Conservation (phyloP, 2,888 invertebrate species). For the Drosophila anomelani region DNA sequence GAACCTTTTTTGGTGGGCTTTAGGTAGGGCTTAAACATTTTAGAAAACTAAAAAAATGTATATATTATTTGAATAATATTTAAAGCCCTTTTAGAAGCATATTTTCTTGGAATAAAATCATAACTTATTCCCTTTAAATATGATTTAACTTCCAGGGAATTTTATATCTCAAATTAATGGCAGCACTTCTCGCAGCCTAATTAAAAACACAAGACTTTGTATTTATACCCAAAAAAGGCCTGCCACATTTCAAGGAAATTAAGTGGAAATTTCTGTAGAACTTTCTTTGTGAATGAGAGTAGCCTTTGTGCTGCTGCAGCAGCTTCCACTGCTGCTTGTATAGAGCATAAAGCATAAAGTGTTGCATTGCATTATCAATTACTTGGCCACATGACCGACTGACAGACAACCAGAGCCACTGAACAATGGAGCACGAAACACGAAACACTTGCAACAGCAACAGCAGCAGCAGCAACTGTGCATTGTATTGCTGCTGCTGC, state of each 20-base stretch:
- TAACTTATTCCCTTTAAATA: background rate
- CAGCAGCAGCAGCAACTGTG: slow-evolving; percentile 23
- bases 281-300: slow-evolving; percentile 4
- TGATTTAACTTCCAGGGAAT: background rate
- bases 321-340: background rate
- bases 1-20: too few relatives aligned
- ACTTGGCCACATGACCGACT: slow-evolving; percentile 45
- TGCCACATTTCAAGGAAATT: slow-evolving; percentile 5
- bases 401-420: slow-evolving; percentile 34
- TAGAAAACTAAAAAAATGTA: too few relatives aligned
- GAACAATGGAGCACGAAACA: slow-evolving; percentile 49
- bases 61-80: too few relatives aligned
- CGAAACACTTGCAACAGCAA: slow-evolving; percentile 43
- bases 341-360: slow-evolving; percentile 14
- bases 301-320: slow-evolving; percentile 18
- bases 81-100: accelerated
- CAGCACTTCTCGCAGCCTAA: background rate
- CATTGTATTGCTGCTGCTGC: slow-evolving; percentile 38
- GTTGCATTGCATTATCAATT: slow-evolving; percentile 39
- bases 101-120: background rate
- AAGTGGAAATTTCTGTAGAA: slow-evolving; percentile 9
- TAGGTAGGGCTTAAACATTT: background rate
- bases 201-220: background rate
- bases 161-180: background rate
- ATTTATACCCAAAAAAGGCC: background rate